Evolutionary conservation across 2,888 invertebrate genomes (phyloP), one percentile per base, ranked within the genome.

Genomic region (Bimastos eiseni): DNA sequence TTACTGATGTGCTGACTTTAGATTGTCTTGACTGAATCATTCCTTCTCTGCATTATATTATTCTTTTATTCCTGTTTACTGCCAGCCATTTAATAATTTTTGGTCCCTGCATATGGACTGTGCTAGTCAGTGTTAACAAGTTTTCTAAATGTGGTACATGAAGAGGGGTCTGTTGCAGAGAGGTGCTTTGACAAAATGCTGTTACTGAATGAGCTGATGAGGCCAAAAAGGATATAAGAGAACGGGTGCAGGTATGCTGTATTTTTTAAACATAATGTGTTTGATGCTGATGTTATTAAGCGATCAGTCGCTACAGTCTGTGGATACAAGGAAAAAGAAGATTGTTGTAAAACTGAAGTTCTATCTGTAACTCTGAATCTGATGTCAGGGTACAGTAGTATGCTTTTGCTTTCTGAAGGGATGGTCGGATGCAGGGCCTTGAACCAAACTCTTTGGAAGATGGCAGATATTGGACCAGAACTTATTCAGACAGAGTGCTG

Each of bases 401-500:
- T 70, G 70, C 30, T 70, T 70, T 24, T 70, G 70, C n/a, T 86
- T 36, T 86, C 86, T 86, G 36, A 86, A 86, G 86, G 86, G 86
- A 86, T 36, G 86, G 86, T 86, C 86, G 86, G 5, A 37, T 37
- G 34, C 36, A 24, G 5, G 37, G 86, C 19, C 34, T 34, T 5
- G 86, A 86, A 37, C 37, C 5, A 36, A 86, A 86, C 86, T 37
- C 37, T 33, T 21, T 86, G 21, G 86, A 86, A 86, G 86, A 37
- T 86, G 86, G 36, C 19, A 34, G 86, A 34, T 86, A 37, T 37
- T 37, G 86, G 86, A 86, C 86, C 19, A 86, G 86, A 86, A 86
- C 97, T 15, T 96, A 97, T 92, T 97, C 96, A 92, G 98, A 98
- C 94, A 97, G 97, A 95, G 97, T 98, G 94, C 96, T 97, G 90